These are phyloP conservation scores for Sphecodes monilicornis DNA, from an alignment of 2,888 invertebrate species.

Conservation along the genomic window DNA sequence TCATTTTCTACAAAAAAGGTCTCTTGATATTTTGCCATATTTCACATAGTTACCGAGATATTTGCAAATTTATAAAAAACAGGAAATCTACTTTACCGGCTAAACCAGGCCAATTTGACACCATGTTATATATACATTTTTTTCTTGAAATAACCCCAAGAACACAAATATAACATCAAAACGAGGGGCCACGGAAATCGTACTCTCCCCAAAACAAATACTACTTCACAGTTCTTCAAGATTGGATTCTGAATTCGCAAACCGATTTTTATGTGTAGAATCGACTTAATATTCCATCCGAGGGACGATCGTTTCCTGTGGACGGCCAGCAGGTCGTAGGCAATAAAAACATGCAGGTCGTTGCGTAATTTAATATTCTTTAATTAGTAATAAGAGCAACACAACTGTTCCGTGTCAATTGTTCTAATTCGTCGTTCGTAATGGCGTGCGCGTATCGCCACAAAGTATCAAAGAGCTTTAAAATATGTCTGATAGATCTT, in stretches of 20 bases:
- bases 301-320: background rate
- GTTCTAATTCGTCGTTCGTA: background rate
- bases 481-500: background rate
- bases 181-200: no score
- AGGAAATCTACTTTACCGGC: no score
- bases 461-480: background rate
- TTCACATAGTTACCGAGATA: no score
- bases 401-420: background rate
- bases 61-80: no score
- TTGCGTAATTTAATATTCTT: slow-evolving; percentile 14
- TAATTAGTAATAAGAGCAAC: slow-evolving; percentile 5
- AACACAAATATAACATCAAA: no score
- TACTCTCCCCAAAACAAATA: no score
- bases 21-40: no score
- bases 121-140: no score
- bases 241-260: background rate
- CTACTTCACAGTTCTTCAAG: background rate
- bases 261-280: background rate
- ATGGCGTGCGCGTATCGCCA: background rate
- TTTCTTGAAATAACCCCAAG: no score
- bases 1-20: no score
- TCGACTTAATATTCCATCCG: background rate
- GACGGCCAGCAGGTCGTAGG: background rate
- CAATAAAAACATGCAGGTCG: background rate
- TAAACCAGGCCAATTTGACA: no score